Base-by-base conservation (phyloP, 2,113 vertebrate species). In the Mola mola region DNA sequence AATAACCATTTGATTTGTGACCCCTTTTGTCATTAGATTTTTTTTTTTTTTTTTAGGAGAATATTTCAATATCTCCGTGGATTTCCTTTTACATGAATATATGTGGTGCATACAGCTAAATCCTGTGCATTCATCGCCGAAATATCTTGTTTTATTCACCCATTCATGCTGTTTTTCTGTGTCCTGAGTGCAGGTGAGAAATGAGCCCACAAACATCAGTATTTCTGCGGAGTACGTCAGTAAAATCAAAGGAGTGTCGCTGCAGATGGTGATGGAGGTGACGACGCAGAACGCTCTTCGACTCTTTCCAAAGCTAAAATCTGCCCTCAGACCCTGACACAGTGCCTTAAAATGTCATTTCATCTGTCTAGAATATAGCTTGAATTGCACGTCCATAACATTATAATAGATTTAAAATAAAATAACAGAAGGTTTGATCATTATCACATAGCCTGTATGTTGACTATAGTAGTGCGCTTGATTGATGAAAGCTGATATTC, bases 221-320 rank as follows among this genome's bases (percentile, higher is more conserved):
- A 12, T 96, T 37, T 90, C 93, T 69, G 97, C 95, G 0, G 94
- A 98, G 73, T 98, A 94, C 65, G 89, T 98, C 82, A 94, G 96
- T 53, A 90, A 88, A 69, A 83, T 94, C 34, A 99, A 98, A 91
- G 95, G 94, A 12, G 80, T 98, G 75, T 86, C 95, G 1, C 60
- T 98, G 88, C 93, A 94, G 88, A 90, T 89, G 62, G 95, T 99
- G 67, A 75, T 92, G 68, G 91, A 93, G 64, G 89, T 89, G 58
- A 98, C 96, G 0, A 96, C 94, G 0, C 89, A 89, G 77, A 99
- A 99, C 26, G 94, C 96, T 6, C 59, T 96, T 24, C 91, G 84
- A 47, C 90, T 98, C 8, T 98, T 98, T 58, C 95, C 97, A 10
- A 96, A 81, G 78, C 84, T 99, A n/a, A 91, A 46, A 33, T 84